Percentiles rank a stretch among this genome's conserved stretches.
Conservation (phyloP, 2,113 vertebrate genomes). For the Microtus oregoni region DNA sequence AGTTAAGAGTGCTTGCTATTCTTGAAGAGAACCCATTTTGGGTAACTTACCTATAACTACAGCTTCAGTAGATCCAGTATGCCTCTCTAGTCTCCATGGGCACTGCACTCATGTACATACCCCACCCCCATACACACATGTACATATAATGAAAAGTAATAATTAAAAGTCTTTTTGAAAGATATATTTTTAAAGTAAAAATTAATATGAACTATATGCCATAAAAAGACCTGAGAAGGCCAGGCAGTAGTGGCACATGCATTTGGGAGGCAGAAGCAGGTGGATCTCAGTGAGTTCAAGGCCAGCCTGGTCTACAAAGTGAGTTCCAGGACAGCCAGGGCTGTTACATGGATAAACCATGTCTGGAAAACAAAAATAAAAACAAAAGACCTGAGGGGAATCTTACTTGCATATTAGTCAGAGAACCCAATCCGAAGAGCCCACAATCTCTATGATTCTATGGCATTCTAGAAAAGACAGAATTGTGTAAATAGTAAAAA, state of each 20-base stretch:
- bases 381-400: neutral
- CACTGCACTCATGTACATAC: neutral
- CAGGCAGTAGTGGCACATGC: no score
- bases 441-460: neutral
- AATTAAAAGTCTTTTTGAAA: conserved; percentile 8
- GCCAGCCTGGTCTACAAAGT: neutral
- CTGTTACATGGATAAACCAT: neutral
- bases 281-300: neutral
- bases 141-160: neutral
- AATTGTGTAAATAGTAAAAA: neutral
- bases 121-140: neutral
- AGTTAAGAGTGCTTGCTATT: neutral
- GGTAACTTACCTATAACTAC: neutral
- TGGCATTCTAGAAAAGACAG: conserved; percentile 34
- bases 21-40: neutral
- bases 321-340: neutral
- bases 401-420: conserved; percentile 16
- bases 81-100: neutral
- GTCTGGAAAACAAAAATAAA: neutral
- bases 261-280: neutral
- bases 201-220: neutral
- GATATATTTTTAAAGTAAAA: conserved; percentile 19
- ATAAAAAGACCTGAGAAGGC: neutral
- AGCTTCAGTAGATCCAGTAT: neutral
- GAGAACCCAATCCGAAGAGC: neutral